Base-by-base conservation (phyloP, 2,797 vertebrate genomes). In the Anableps anableps region DNA sequence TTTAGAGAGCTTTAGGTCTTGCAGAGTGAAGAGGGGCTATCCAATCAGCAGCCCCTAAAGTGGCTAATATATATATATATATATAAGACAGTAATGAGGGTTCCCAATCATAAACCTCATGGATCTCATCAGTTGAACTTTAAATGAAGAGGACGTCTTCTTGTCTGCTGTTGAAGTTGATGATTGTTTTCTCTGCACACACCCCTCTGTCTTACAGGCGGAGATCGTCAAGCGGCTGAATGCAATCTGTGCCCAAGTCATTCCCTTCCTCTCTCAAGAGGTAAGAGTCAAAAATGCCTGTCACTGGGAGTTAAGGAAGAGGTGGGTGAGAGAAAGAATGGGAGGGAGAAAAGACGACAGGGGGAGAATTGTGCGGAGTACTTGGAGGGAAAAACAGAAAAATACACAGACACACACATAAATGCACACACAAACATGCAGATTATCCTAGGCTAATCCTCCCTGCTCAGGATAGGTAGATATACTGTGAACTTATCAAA, bases 141-240 rank as follows among this genome's bases (percentile, higher is more conserved):
- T 76, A 34, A 75, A 75, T 45, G 73, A 81, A 11, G 77, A 70
- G 10, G 76, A 76, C 29, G 74, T 80, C 81, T 80, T 86, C 60
- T 70, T 79, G 64, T 79, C 80, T 75, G 55, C 55, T 21, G 19
- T 31, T 50, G 43, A 85, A 80, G 82, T 51, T 72, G 14, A 83
- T 81, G 36, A 81, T 70, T 83, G 68, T 82, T 70, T 83, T 84
- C 48, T 81, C n/a, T 86, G 62, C n/a, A 29, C 87, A 87, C 86
- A 83, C 88, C 75, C 86, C 77, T 84, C 73, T 94, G 95, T 94
- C 89, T 96, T 95, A 72, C 96, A 99, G 98, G 98, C 98, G 92
- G 98, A 99, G 96, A 99, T 99, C 91, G 98, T 99, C 94, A 99
- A 99, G 90, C 97, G 98, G 85, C 97, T 99, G 95, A 99, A 99